Conservation (phyloP, 2,113 vertebrate genomes). For the Poecile atricapillus region DNA sequence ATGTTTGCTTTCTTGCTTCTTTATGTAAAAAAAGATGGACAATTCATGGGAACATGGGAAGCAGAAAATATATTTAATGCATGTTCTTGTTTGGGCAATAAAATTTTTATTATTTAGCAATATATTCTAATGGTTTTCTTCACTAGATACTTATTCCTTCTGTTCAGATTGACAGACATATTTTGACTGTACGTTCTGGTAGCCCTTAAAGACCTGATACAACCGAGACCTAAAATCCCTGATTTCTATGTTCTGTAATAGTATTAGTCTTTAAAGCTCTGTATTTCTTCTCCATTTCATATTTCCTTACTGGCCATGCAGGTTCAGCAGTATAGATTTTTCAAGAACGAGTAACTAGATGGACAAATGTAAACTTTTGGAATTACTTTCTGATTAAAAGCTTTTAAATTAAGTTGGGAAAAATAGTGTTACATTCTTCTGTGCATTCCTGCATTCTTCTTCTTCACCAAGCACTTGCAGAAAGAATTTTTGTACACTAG, state of each 20-base stretch:
- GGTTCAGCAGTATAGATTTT: background rate
- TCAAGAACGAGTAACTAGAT: background rate
- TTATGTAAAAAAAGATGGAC: background rate
- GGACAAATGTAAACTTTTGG: background rate
- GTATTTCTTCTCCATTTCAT: background rate
- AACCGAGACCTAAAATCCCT: background rate
- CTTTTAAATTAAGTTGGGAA: background rate
- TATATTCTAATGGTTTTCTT: background rate
- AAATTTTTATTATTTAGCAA: background rate
- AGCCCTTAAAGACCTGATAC: background rate
- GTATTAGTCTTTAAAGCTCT: background rate
- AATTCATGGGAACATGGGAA: background rate
- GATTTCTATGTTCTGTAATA: background rate
- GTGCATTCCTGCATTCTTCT: background rate
- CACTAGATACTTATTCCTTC: background rate
- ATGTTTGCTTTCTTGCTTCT: background rate
- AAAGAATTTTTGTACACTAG: slow-evolving; percentile 16
- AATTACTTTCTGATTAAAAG: background rate
- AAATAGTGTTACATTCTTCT: background rate
- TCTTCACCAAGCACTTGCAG: background rate
- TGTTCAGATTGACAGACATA: background rate
- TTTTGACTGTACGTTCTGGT: background rate
- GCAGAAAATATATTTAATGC: background rate
- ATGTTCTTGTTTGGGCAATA: background rate
- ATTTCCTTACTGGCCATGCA: background rate